These are phyloP conservation scores for Dolomedes plantarius DNA, from an alignment of 2,888 invertebrate genomes.

Conservation along the genomic window DNA sequence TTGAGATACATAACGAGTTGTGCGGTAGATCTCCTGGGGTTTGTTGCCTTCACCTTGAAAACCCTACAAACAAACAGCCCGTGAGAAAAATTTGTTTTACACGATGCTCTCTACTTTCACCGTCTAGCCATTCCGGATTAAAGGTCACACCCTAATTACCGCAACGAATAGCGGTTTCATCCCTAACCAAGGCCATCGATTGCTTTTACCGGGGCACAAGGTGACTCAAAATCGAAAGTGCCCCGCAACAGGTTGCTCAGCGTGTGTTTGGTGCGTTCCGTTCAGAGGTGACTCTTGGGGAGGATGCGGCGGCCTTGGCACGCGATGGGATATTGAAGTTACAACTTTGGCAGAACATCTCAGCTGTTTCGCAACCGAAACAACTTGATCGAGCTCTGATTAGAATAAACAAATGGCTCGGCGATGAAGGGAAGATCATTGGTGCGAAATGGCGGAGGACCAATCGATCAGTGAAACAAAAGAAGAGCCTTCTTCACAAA, in stretches of 20 bases:
- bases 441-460: too few relatives aligned
- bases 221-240: neutral
- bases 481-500: too few relatives aligned
- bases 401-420: too few relatives aligned
- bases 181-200: neutral
- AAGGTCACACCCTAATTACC: conserved; percentile 1
- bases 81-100: neutral
- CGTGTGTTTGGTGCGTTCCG: neutral
- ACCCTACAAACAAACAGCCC: neutral
- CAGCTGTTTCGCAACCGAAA: neutral
- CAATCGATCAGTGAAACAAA: too few relatives aligned
- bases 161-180: neutral
- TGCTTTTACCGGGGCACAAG: neutral
- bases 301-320: neutral
- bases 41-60: too few relatives aligned
- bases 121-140: neutral
- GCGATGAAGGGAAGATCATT: too few relatives aligned
- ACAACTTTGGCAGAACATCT: neutral
- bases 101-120: neutral
- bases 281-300: neutral
- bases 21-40: too few relatives aligned
- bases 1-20: too few relatives aligned
- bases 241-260: neutral
- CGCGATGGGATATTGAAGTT: neutral
- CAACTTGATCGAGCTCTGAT: too few relatives aligned